Conservation (phyloP, 1,140 invertebrate species). For the Conopomorpha cramerella region DNA sequence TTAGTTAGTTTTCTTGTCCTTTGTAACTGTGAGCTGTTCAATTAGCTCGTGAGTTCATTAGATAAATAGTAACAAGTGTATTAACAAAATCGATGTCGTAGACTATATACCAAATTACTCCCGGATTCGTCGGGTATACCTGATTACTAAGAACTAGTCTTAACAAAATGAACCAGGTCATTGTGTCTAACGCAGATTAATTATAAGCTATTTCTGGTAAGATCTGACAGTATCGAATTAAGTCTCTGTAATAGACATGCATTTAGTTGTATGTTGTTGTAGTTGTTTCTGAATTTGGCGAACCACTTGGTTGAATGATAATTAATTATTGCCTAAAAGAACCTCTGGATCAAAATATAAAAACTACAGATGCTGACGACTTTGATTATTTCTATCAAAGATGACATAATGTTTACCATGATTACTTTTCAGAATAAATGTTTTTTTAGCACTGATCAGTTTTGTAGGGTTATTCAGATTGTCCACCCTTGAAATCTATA, state of each 20-base stretch:
- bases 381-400: neutral
- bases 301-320: constrained; percentile 15
- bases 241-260: too few relatives aligned
- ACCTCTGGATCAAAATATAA: constrained; percentile 25
- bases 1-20: neutral
- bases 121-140: neutral
- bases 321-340: constrained; percentile 47
- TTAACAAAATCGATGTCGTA: neutral
- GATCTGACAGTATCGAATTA: too few relatives aligned
- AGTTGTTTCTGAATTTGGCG: constrained; percentile 10
- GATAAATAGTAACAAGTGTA: neutral
- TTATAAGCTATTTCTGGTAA: too few relatives aligned
- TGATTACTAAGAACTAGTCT: neutral
- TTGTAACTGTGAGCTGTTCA: neutral
- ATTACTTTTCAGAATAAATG: too few relatives aligned
- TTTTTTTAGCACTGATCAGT: too few relatives aligned
- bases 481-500: too few relatives aligned
- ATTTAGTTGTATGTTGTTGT: neutral
- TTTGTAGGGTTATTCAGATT: too few relatives aligned
- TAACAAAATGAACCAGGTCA: neutral
- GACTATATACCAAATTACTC: neutral
- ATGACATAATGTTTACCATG: too few relatives aligned
- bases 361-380: neutral
- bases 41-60: neutral
- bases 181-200: neutral